Percentiles rank a stretch among this genome's conserved stretches.
phyloP scores from a whole-genome alignment of 2,888 invertebrate species.

The Melanargia galathea region DNA sequence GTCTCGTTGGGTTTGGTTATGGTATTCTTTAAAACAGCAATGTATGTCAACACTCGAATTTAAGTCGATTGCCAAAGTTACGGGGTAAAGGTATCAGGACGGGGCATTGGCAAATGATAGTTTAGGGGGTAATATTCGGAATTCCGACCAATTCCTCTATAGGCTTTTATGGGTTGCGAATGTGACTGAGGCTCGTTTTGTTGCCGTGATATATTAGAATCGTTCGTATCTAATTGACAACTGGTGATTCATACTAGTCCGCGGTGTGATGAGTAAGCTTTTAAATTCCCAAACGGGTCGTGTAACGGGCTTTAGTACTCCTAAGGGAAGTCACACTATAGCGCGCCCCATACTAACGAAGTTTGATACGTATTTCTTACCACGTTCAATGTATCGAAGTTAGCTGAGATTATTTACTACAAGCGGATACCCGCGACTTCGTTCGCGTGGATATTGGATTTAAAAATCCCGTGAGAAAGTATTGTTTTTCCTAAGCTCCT shows the following conservation, averaged over 20 bases:
- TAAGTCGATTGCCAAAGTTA: not conserved
- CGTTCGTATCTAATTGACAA: constrained; percentile 30
- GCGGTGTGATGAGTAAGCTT: constrained; percentile 17
- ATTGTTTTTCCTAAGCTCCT: too few species aligned
- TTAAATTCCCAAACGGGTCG: constrained; percentile 8
- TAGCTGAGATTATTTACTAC: too few species aligned
- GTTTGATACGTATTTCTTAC: too few species aligned
- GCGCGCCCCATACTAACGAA: too few species aligned
- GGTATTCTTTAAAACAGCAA: constrained; percentile 36
- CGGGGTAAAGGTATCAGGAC: constrained; percentile 31
- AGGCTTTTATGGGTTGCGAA: constrained; percentile 62
- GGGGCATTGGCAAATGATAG: constrained; percentile 56
- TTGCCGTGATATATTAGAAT: constrained; percentile 36
- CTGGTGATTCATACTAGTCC: constrained; percentile 17
- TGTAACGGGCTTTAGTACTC: not conserved
- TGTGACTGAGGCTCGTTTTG: constrained; percentile 43
- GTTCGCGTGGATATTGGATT: too few species aligned
- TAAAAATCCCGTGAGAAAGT: too few species aligned
- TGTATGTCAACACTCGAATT: constrained; percentile 12
- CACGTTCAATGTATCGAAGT: too few species aligned
- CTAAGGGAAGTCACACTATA: too few species aligned
- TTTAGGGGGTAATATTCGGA: constrained; percentile 63
- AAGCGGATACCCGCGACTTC: too few species aligned
- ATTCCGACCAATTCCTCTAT: constrained; percentile 56
- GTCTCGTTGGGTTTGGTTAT: too few species aligned